Evolutionary conservation across 1,140 invertebrate species (phyloP), one percentile per base, ranked within the genome.

Genomic region (Zophobas atratus): DNA sequence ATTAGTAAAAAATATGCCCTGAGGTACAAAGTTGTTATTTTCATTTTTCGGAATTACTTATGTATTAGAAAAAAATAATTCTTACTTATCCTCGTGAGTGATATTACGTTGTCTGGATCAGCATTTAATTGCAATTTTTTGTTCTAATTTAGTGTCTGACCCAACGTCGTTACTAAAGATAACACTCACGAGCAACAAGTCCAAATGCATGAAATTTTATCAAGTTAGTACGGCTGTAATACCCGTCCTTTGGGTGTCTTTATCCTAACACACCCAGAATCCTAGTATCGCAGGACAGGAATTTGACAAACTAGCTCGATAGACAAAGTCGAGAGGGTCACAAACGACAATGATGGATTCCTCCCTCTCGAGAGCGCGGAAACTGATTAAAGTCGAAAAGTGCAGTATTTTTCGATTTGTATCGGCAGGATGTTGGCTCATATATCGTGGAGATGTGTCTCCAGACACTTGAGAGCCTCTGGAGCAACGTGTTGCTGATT

Each of bases 381-480:
- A 67, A 48, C 60, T 67, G 60, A 67, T 67, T 67, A 67, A 67
- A 43, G 60, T 67, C n/a, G 60, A 67, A 67, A 67, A 67, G 60
- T 67, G 39, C 39, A 67, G 60, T 67, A 67, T 67, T 67, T 67
- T 67, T 67, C 39, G 60, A 67, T 67, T 67, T 67, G 60, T 43
- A 43, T 67, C 39, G 43, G 38, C 39, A 43, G 32, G 60, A 67
- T 20, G 39, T 20, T 20, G 49, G 20, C 39, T 67, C 60, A 43
- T 67, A 67, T 67, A 67, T 43, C 33, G 6, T 43, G 6, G 4
- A 5, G 60, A 67, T 67, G 60, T 8, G 60, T 67, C 60, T 67
- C 60, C 8, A 32, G 60, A 67, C 33, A 43, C 60, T 67, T 43
- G 0, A n/a, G 36, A 41, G 33, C 33, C 60, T 67, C 33, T 0